Conservation (phyloP, 1,140 invertebrate genomes). For the Temnothorax longispinosus region DNA sequence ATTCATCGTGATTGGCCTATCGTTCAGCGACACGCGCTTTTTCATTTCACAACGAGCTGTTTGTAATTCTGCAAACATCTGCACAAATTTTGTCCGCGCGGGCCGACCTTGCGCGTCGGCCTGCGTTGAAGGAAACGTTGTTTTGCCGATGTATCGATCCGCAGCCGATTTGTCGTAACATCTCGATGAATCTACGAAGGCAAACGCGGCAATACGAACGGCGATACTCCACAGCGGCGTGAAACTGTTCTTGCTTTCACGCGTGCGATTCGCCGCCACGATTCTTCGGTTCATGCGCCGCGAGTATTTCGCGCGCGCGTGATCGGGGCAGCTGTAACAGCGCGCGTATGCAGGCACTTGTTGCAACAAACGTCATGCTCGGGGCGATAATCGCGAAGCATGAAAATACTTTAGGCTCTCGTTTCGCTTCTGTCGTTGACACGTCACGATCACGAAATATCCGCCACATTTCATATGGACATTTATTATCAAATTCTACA, state of each 20-base stretch:
- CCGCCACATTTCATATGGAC: not conserved
- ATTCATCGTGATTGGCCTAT: conserved; percentile 37
- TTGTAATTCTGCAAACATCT: conserved; percentile 55
- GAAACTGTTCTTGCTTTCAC: conserved; percentile 74
- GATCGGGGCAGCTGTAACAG: conserved; percentile 51
- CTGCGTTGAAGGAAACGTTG: conserved; percentile 17
- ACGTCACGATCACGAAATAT: not conserved
- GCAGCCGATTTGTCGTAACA: not conserved
- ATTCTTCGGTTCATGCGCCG: conserved; percentile 70
- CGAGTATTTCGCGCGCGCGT: conserved; percentile 68
- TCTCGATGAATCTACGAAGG: not conserved
- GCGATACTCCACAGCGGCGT: conserved; percentile 33
- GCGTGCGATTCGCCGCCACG: conserved; percentile 63
- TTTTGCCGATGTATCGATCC: conserved; percentile 6
- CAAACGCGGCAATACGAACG: not conserved
- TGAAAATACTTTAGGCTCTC: conserved; percentile 25
- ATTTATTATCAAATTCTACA: not conserved
- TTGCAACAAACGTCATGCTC: conserved; percentile 49
- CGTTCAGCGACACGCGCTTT: conserved; percentile 58
- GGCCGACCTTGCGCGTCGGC: conserved; percentile 24
- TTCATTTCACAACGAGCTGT: conserved; percentile 46
- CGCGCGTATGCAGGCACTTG: conserved; percentile 14
- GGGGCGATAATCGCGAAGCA: conserved; percentile 22
- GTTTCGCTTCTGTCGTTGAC: not conserved
- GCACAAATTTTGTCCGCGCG: conserved; percentile 45